Percentiles rank a stretch among this genome's conserved stretches.
These are phyloP conservation scores for Girardinichthys multiradiatus DNA, from an alignment of 2,113 vertebrate genomes.

Conservation along the genomic window DNA sequence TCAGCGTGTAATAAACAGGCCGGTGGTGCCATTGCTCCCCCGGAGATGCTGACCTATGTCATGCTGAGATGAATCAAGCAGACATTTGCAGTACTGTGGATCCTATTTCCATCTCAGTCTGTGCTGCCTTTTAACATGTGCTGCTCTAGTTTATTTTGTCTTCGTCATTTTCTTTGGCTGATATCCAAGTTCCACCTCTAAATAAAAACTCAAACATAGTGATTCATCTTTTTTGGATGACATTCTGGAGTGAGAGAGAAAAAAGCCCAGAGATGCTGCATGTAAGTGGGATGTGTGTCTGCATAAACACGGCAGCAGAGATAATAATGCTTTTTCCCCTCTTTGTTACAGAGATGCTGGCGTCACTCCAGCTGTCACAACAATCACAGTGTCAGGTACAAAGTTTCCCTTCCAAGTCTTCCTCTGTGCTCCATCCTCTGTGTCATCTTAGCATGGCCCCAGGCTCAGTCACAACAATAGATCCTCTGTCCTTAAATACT, in stretches of 20 bases:
- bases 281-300: constrained; percentile 10
- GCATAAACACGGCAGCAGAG: constrained; percentile 20
- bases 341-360: constrained; percentile 89
- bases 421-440: constrained; percentile 12
- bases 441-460: constrained; percentile 28
- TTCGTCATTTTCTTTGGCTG: constrained; percentile 6
- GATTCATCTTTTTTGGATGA: constrained; percentile 57
- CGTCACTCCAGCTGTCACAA: constrained; percentile 87
- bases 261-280: constrained; percentile 15
- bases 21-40: constrained; percentile 6
- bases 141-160: constrained; percentile 30
- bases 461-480: constrained; percentile 41
- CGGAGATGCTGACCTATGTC: constrained; percentile 44
- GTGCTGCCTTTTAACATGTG: constrained; percentile 11
- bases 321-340: constrained; percentile 39
- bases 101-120: constrained; percentile 3
- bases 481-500: constrained; percentile 47
- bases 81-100: constrained; percentile 7
- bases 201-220: constrained; percentile 28
- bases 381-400: constrained; percentile 91
- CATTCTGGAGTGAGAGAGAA: constrained; percentile 31
- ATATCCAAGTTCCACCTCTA: constrained; percentile 40
- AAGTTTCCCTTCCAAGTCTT: constrained; percentile 22
- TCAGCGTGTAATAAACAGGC: constrained; percentile 21
- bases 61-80: constrained; percentile 30